Percentiles rank a stretch among this genome's conserved stretches.
phyloP scores from a whole-genome alignment of 1,140 invertebrate species.

The Leguminivora glycinivorella region DNA sequence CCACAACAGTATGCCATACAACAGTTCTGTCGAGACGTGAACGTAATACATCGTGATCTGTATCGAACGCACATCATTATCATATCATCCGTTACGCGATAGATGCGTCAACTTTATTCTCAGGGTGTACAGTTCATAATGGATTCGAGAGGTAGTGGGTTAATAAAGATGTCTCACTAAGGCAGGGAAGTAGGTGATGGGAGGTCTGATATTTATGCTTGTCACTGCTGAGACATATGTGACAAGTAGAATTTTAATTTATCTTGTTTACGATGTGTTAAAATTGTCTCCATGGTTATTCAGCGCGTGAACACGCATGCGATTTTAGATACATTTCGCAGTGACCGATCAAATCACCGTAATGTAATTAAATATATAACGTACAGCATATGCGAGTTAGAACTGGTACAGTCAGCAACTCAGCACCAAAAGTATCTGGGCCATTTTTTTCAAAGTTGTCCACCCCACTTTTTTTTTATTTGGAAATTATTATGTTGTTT shows the following conservation, averaged over 20 bases:
- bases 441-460: too few relatives aligned
- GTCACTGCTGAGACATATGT: not conserved
- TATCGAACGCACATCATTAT: slow-evolving; percentile 11
- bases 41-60: slow-evolving; percentile 22
- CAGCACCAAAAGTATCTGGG: too few relatives aligned
- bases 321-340: too few relatives aligned
- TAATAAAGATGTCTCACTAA: slow-evolving; percentile 7
- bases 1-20: not conserved
- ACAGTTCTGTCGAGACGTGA: slow-evolving; percentile 6
- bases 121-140: not conserved
- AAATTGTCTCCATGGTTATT: too few relatives aligned
- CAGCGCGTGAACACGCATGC: too few relatives aligned
- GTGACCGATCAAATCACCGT: too few relatives aligned
- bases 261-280: too few relatives aligned
- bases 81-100: slow-evolving; percentile 16
- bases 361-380: too few relatives aligned
- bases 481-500: too few relatives aligned
- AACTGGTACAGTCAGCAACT: too few relatives aligned
- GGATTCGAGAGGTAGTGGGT: not conserved
- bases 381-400: too few relatives aligned
- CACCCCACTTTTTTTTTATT: too few relatives aligned
- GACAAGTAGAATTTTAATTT: not conserved
- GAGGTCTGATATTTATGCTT: not conserved
- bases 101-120: not conserved
- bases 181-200: not conserved